Conservation (phyloP, 2,888 invertebrate genomes). For the Tigriopus californicus region DNA sequence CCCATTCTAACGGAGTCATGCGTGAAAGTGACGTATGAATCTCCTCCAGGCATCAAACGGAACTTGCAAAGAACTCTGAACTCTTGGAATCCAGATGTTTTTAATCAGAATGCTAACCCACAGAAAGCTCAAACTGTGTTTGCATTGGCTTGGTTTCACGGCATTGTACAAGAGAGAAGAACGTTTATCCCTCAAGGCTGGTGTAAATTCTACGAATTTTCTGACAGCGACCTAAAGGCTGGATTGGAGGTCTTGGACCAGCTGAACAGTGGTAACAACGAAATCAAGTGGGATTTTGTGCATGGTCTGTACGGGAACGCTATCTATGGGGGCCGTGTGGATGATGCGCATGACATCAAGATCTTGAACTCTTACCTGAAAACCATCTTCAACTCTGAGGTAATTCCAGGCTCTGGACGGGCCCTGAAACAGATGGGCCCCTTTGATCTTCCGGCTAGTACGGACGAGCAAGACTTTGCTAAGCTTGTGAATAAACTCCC, state of each 20-base stretch:
- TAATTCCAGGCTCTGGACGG: conserved; percentile 35
- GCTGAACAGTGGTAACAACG: conserved; percentile 19
- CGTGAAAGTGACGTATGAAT: conserved; percentile 56
- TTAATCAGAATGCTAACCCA: conserved; percentile 23
- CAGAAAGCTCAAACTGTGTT: conserved; percentile 38
- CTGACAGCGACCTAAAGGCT: conserved; percentile 55
- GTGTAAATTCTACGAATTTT: conserved; percentile 75
- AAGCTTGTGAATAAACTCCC: conserved; percentile 45
- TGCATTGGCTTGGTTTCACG: conserved; percentile 67
- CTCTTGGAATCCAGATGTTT: conserved; percentile 40
- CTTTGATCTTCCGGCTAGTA: conserved; percentile 35
- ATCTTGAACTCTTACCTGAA: conserved; percentile 46
- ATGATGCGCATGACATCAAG: conserved; percentile 50
- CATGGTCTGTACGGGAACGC: conserved; percentile 56
- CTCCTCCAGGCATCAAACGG: conserved; percentile 66
- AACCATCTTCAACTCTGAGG: conserved; percentile 37
- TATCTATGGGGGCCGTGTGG: conserved; percentile 68
- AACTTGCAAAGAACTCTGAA: conserved; percentile 55
- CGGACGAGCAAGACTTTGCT: conserved; percentile 41
- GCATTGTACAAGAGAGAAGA: conserved; percentile 66
- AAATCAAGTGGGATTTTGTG: conserved; percentile 46
- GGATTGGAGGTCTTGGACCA: conserved; percentile 44
- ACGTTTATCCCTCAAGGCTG: conserved; percentile 82
- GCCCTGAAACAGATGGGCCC: conserved; percentile 39
- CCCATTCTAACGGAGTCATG: conserved; percentile 53